A percentile compares a stretch with the other conserved stretches of the same genome.
phyloP scores from a whole-genome alignment of 2,888 invertebrate species.

The Napeogenes inachia region DNA sequence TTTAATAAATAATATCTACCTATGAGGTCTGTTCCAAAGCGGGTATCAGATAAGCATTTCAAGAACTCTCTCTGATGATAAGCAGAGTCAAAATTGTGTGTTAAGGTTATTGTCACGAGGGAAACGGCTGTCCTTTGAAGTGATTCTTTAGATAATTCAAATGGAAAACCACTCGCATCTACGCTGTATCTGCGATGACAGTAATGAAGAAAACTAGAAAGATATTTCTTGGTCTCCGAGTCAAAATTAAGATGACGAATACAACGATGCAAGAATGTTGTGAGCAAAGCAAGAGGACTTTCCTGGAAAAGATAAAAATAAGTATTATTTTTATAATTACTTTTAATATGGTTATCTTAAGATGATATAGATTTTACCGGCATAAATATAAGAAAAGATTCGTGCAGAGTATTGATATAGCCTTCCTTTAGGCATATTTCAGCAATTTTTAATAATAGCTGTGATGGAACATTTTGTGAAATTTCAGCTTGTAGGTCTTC shows the following conservation, averaged over 20 bases:
- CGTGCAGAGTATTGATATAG: constrained; percentile 78
- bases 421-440: constrained; percentile 73
- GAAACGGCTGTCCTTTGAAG: constrained; percentile 77
- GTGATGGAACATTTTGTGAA: constrained; percentile 47
- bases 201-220: constrained; percentile 55
- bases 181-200: constrained; percentile 62
- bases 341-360: background rate
- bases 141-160: constrained; percentile 69
- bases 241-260: constrained; percentile 68
- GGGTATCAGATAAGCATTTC: constrained; percentile 73
- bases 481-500: constrained; percentile 45
- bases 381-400: constrained; percentile 84
- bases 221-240: constrained; percentile 53
- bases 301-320: constrained; percentile 62
- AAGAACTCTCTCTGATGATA: constrained; percentile 81
- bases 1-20: constrained; percentile 43
- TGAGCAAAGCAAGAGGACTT: constrained; percentile 78
- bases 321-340: background rate
- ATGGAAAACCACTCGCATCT: constrained; percentile 48
- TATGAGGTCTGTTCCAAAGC: constrained; percentile 76
- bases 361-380: constrained; percentile 64
- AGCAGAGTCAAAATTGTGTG: constrained; percentile 79
- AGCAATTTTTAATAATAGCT: constrained; percentile 70
- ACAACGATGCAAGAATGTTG: constrained; percentile 77
- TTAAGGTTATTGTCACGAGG: constrained; percentile 79